Percentiles rank a stretch among this genome's conserved stretches.
phyloP scores from a whole-genome alignment of 2,888 invertebrate species.

The Seira ritae region DNA sequence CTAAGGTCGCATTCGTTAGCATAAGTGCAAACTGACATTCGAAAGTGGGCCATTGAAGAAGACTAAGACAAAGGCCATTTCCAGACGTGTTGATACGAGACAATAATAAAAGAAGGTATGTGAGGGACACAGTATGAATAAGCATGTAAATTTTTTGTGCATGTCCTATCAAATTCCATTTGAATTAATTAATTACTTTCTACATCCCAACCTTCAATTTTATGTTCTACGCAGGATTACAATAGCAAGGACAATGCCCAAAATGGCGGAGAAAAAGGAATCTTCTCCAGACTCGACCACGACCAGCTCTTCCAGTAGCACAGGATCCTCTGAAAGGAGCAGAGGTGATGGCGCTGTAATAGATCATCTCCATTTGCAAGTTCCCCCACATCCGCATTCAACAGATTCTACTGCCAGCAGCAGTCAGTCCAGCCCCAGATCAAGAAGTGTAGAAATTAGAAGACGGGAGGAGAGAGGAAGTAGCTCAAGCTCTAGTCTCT shows the following conservation, averaged over 20 bases:
- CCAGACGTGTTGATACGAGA: no score
- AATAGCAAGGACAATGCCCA: background rate
- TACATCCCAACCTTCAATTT: no score
- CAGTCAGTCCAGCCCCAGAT: constrained; percentile 39
- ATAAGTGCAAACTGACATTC: no score
- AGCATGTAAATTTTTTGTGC: no score
- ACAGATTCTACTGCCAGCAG: constrained; percentile 9
- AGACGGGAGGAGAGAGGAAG: constrained; percentile 2
- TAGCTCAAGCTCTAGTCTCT: constrained; percentile 41
- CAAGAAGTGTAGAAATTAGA: background rate
- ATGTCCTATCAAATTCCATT: no score
- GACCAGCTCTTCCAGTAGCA: background rate
- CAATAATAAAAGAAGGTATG: no score
- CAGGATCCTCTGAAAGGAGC: background rate
- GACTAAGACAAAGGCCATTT: no score
- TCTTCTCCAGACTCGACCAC: constrained; percentile 29
- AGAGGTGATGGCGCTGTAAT: background rate
- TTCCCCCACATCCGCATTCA: constrained; percentile 19
- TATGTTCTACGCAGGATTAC: no score
- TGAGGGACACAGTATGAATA: no score
- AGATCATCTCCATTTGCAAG: background rate
- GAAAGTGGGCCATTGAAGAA: no score
- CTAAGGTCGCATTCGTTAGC: no score
- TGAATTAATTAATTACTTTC: no score
- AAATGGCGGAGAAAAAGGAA: constrained; percentile 23